Conservation (phyloP, 1,140 invertebrate species). For the Diachasma alloeum region DNA sequence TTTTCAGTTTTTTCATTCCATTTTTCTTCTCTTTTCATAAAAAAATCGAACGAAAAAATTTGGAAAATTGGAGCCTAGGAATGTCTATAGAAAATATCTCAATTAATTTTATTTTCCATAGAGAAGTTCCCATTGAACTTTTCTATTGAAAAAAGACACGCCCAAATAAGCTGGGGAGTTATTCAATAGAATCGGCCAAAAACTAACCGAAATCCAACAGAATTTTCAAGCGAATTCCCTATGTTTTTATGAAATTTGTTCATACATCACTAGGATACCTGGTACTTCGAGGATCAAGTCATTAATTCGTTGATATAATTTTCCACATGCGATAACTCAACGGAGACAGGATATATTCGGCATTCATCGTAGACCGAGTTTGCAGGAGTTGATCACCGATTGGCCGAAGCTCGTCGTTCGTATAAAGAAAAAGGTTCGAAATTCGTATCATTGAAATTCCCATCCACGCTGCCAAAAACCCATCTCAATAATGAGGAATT, state of each 20-base stretch:
- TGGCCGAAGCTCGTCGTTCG: conserved; percentile 70
- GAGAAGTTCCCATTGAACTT: no score
- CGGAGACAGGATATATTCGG: conserved; percentile 69
- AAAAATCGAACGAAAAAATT: no score
- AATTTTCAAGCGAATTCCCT: background rate
- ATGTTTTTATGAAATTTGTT: background rate
- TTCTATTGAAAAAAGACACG: no score
- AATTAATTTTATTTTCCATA: no score
- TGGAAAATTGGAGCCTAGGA: no score
- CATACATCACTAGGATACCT: background rate
- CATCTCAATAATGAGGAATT: background rate
- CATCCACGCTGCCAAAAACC: background rate
- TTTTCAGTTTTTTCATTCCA: no score
- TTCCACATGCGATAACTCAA: background rate
- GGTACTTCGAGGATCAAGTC: conserved; percentile 31
- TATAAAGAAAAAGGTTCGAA: conserved; percentile 72
- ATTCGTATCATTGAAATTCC: conserved; percentile 33
- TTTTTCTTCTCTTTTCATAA: no score
- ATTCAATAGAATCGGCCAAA: no score
- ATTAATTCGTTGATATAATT: conserved; percentile 11
- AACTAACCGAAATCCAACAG: no score
- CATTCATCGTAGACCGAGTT: conserved; percentile 71
- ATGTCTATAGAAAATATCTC: no score
- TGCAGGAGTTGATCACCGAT: conserved; percentile 71
- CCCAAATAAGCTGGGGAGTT: no score